Evolutionary conservation across 1,140 invertebrate genomes (phyloP).

Genomic region (Matsumurasca onukii): DNA sequence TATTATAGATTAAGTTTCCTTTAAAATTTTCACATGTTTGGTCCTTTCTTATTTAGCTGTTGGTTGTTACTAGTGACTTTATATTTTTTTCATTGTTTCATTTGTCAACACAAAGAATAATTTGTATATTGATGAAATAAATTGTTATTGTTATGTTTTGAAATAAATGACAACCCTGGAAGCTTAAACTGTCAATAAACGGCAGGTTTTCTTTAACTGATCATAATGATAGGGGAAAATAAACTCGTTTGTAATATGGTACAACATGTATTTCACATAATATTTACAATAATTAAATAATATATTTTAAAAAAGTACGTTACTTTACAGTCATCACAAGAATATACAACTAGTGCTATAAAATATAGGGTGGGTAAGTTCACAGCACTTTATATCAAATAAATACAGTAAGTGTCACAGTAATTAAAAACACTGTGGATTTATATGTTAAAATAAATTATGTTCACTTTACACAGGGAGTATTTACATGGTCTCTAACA

Average conservation of each 20-base stretch:
- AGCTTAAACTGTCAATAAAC: too few relatives aligned
- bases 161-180: too few relatives aligned
- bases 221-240: neutral
- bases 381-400: constrained; percentile 17
- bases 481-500: too few relatives aligned
- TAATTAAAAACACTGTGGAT: neutral
- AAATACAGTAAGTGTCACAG: neutral
- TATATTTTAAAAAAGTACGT: constrained; percentile 27
- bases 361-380: constrained; percentile 1
- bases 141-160: too few relatives aligned
- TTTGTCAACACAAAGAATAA: too few relatives aligned
- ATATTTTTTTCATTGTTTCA: too few relatives aligned
- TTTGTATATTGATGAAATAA: too few relatives aligned
- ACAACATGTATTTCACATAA: constrained; percentile 23
- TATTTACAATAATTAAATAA: constrained; percentile 15
- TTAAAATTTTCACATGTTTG: too few relatives aligned
- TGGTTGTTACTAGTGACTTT: too few relatives aligned
- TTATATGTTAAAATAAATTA: neutral
- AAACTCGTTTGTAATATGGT: neutral
- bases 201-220: too few relatives aligned
- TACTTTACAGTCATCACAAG: constrained; percentile 21
- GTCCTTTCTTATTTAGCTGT: too few relatives aligned
- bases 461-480: neutral
- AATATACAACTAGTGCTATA: constrained; percentile 20
- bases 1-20: too few relatives aligned